A percentile compares a stretch with the other conserved stretches of the same genome.
phyloP scores from a whole-genome alignment of 1,140 invertebrate genomes.

The Heliconius melpomene region DNA sequence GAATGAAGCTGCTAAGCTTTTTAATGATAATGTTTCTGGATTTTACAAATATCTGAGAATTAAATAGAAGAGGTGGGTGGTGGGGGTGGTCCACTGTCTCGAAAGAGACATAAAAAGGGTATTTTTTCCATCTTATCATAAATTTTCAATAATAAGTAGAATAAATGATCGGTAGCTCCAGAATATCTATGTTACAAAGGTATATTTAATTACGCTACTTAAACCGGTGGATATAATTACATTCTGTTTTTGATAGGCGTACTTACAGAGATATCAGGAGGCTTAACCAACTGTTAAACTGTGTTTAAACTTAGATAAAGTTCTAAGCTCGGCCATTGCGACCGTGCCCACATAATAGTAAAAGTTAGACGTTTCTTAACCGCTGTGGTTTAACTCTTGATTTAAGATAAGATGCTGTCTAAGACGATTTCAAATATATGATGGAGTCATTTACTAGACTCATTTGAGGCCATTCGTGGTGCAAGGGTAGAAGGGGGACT shows the following conservation, averaged over 20 bases:
- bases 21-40: no score
- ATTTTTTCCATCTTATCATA: background rate
- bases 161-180: background rate
- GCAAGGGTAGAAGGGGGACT: no score
- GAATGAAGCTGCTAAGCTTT: no score
- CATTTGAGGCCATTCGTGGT: no score
- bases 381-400: slow-evolving; percentile 36
- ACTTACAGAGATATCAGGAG: slow-evolving; percentile 38
- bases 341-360: slow-evolving; percentile 45
- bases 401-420: slow-evolving; percentile 33
- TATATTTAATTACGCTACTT: slow-evolving; percentile 8
- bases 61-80: no score
- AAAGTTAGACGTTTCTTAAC: slow-evolving; percentile 42
- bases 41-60: no score
- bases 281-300: slow-evolving; percentile 44
- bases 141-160: background rate
- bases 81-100: no score
- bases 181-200: background rate
- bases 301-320: slow-evolving; percentile 41
- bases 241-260: slow-evolving; percentile 33
- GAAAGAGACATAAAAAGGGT: no score
- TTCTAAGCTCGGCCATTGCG: slow-evolving; percentile 40
- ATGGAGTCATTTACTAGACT: background rate
- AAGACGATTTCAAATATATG: slow-evolving; percentile 13
- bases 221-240: slow-evolving; percentile 23